Evolutionary conservation across 1,140 invertebrate genomes (phyloP), one percentile per base, ranked within the genome.

Genomic region (Maconellicoccus hirsutus): DNA sequence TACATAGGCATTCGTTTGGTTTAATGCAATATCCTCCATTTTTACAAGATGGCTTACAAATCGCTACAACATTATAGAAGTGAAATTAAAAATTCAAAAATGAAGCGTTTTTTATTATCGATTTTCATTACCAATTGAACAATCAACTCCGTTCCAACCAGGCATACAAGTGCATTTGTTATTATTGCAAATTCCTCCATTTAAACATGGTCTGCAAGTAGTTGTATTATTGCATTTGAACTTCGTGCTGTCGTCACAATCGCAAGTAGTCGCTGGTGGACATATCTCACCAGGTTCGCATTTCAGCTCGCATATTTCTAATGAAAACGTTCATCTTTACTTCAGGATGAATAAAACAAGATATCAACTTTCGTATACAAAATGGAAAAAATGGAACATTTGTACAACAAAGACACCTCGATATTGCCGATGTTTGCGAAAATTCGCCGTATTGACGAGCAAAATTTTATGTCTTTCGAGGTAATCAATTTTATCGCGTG

Each of bases 11-110:
- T 14, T 75, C 72, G 29, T 77, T 74, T 21, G 77, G 76, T 21
- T 72, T 74, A 26, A 76, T 71, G 70, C 78, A 78, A 27, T 75
- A 74, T 14, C 78, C 78, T n/a, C 78, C 78, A 69, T 78, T 76
- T 26, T 75, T 71, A 69, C 78, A 78, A 0, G 74, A 70, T 14
- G 78, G 78, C n/a, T 78, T 75, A 72, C 78, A 78, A 19, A 76
- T 66, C 26, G 76, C 75, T 76, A 73, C 23, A 76, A 75, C 19
- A 70, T 23, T 61, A n/a, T n/a, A n/a, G n/a, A n/a, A 71, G 23
- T 33, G n/a, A 14, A 14, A 52, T 52, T 52, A 3, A 52, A n/a
- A n/a, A n/a, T n/a, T n/a, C n/a, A n/a, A n/a, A n/a, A n/a, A n/a
- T n/a, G n/a, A n/a, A n/a, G n/a, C n/a, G n/a, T n/a, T n/a, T n/a